Percentiles rank a stretch among this genome's conserved stretches.
These are phyloP conservation scores for Ceyx melanurus DNA, from an alignment of 2,113 vertebrate genomes.

Conservation along the genomic window DNA sequence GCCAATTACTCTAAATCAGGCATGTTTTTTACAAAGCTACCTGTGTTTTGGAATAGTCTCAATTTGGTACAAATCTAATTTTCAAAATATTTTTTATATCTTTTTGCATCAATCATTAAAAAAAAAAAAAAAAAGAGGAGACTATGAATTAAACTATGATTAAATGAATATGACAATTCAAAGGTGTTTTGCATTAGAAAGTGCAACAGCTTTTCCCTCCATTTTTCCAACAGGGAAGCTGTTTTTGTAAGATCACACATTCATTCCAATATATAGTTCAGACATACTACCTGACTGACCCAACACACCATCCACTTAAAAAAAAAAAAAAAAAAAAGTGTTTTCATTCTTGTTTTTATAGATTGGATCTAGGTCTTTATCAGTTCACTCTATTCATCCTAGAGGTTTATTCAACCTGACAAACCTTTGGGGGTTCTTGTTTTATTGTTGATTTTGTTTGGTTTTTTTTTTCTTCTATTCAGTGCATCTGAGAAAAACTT, in stretches of 20 bases:
- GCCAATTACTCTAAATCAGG: neutral
- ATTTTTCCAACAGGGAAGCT: neutral
- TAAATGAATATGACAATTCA: neutral
- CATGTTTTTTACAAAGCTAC: neutral
- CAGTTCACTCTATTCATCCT: constrained; percentile 22
- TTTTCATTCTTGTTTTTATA: constrained; percentile 15
- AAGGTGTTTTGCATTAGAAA: neutral
- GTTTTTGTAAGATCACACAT: neutral
- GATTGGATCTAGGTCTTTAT: constrained; percentile 29
- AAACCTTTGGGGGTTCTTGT: neutral
- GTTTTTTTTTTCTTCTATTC: neutral
- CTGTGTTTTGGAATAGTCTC: neutral
- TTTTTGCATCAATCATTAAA: neutral
- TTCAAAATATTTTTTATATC: neutral
- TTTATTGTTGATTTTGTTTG: neutral
- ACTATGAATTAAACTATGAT: neutral
- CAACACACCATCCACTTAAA: neutral
- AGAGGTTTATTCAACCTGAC: constrained; percentile 55
- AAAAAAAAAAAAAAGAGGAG: neutral
- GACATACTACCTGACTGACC: neutral
- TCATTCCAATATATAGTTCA: neutral
- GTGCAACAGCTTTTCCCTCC: neutral
- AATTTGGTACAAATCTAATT: neutral
- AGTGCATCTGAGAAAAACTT: constrained; percentile 32
- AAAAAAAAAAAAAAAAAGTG: neutral